phyloP scores from a whole-genome alignment of 1,140 invertebrate genomes.

The Ganaspis sp. region DNA sequence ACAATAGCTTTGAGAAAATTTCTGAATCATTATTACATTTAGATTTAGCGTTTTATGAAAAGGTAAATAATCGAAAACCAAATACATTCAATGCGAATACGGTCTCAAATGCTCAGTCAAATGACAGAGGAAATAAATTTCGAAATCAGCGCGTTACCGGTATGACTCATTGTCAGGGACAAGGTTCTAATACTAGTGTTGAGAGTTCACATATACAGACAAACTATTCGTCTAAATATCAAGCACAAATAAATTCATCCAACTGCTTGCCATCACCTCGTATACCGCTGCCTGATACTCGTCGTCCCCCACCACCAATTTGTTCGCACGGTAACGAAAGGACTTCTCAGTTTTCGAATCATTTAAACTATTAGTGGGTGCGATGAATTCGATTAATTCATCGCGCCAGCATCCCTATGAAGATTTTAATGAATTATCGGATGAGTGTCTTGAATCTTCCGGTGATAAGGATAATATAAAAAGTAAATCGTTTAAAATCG shows the following conservation, averaged over 20 bases:
- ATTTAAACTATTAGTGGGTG: neutral
- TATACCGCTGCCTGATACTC: neutral
- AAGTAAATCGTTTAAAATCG: neutral
- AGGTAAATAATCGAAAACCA: neutral
- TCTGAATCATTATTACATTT: neutral
- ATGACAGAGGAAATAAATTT: neutral
- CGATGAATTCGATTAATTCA: neutral
- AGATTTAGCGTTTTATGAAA: neutral
- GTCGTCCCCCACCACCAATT: neutral
- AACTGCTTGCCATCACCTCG: neutral
- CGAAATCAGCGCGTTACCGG: neutral
- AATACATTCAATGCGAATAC: neutral
- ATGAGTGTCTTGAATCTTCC: neutral
- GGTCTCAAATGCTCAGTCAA: neutral
- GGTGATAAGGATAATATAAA: neutral
- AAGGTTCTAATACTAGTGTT: neutral
- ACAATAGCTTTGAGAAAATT: neutral
- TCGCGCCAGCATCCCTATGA: neutral
- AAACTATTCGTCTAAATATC: neutral
- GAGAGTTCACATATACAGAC: neutral
- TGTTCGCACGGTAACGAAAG: neutral
- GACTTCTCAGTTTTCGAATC: neutral
- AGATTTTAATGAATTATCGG: neutral
- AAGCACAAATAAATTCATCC: neutral
- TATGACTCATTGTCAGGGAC: too few relatives aligned